Evolutionary conservation across 2,888 invertebrate genomes (phyloP), one percentile per base, ranked within the genome.

Genomic region (Epirrita christyi): DNA sequence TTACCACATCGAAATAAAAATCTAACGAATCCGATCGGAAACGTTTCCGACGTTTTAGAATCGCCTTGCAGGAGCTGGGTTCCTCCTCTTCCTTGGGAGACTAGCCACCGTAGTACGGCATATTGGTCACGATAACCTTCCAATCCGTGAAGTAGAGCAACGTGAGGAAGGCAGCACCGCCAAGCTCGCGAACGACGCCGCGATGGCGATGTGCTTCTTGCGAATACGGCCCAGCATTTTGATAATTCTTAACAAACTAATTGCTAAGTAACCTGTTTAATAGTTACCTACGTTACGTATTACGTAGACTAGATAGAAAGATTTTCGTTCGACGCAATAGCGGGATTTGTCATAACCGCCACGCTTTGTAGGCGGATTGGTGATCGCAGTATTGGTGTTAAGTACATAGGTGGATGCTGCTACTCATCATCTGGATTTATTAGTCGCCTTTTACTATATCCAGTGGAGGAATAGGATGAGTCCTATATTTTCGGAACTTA

Each of bases 61-160:
- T n/a, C n/a, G n/a, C n/a, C n/a, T n/a, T n/a, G n/a, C n/a, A 59
- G 9, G 60, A 41, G 46, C 53, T 55, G 21, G 49, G 37, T 29
- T 62, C 50, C 66, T 77, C 76, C 61, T 92, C n/a, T n/a, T n/a
- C 88, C 37, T 93, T 86, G 81, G 67, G 67, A 60, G 94, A 97
- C 85, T 97, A 96, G 63, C 94, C 93, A 69, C 93, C 93, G 84
- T 97, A 97, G 85, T 93, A 95, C 15, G 97, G 97, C 63, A 97
- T 84, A 80, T 95, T 94, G 67, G 94, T 92, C 46, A 95, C 92
- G 63, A 97, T 87, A 47, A 93, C 78, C 83, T 94, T 95, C 97
- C 97, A 97, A 78, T 97, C 97, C 0, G 96, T 96, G 68, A 95
- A 93, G 83, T 96, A 97, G 2, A 95, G 83, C 8, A 96, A 66